phyloP scores from a whole-genome alignment of 1,140 invertebrate genomes.

The Dermatophagoides farinae region DNA sequence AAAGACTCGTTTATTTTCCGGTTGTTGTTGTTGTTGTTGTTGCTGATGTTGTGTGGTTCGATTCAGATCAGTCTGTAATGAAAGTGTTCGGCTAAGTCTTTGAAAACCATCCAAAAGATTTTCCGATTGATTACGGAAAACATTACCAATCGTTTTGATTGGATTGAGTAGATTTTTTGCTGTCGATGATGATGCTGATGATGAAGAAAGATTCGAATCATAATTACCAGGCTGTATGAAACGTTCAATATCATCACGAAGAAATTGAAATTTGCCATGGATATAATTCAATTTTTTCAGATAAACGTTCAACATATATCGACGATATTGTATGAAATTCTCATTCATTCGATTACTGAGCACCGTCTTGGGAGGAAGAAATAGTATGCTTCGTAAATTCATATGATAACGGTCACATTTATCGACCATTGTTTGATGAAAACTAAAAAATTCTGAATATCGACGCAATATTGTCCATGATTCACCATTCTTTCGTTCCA shows the following conservation, averaged over 20 bases:
- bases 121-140: constrained; percentile 56
- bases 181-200: not conserved
- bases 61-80: not conserved
- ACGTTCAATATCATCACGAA: constrained; percentile 26
- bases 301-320: constrained; percentile 62
- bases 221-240: constrained; percentile 61
- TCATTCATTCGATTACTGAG: constrained; percentile 70
- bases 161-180: constrained; percentile 21
- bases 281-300: constrained; percentile 46
- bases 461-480: constrained; percentile 38
- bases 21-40: not conserved
- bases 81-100: constrained; percentile 21
- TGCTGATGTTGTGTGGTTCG: not conserved
- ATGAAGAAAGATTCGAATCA: not conserved
- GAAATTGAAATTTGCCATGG: not conserved
- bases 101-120: constrained; percentile 52
- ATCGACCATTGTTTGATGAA: constrained; percentile 36
- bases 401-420: constrained; percentile 37
- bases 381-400: constrained; percentile 44
- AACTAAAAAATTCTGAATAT: constrained; percentile 79
- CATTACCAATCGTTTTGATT: constrained; percentile 48
- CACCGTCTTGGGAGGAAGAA: constrained; percentile 77
- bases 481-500: constrained; percentile 42
- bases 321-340: constrained; percentile 61
- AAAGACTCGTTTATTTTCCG: not conserved